phyloP scores from a whole-genome alignment of 2,113 vertebrate species.

The Eublepharis macularius region DNA sequence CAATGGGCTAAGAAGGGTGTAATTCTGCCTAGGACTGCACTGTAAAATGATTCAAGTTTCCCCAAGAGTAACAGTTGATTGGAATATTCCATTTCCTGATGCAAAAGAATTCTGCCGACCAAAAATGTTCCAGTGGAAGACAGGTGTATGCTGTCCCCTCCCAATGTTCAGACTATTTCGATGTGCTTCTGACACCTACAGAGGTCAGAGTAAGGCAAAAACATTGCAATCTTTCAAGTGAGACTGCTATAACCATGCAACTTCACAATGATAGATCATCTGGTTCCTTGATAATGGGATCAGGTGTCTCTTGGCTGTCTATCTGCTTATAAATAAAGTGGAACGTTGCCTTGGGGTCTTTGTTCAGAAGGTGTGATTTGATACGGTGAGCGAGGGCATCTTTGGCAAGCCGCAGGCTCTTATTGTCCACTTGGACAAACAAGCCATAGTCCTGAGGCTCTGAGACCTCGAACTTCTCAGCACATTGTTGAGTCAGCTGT shows the following conservation, averaged over 20 bases:
- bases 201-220: constrained; percentile 18
- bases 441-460: constrained; percentile 77
- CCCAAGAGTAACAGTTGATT: constrained; percentile 47
- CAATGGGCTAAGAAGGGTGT: too few species aligned
- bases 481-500: constrained; percentile 85
- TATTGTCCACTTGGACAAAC: constrained; percentile 82
- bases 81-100: constrained; percentile 41
- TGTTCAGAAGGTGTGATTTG: constrained; percentile 83
- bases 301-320: constrained; percentile 47
- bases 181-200: constrained; percentile 14
- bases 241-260: neutral
- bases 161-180: fast-evolving
- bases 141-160: constrained; percentile 8
- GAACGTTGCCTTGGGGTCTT: constrained; percentile 83
- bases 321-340: constrained; percentile 88
- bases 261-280: constrained; percentile 61
- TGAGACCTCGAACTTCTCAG: constrained; percentile 84
- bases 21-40: too few species aligned
- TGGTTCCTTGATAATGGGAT: constrained; percentile 69
- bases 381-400: constrained; percentile 84
- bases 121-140: constrained; percentile 25
- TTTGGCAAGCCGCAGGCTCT: constrained; percentile 75
- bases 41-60: neutral
- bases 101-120: constrained; percentile 8
- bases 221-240: constrained; percentile 34